These are phyloP conservation scores for Pteria penguin DNA, from an alignment of 2,888 invertebrate species.

Conservation along the genomic window DNA sequence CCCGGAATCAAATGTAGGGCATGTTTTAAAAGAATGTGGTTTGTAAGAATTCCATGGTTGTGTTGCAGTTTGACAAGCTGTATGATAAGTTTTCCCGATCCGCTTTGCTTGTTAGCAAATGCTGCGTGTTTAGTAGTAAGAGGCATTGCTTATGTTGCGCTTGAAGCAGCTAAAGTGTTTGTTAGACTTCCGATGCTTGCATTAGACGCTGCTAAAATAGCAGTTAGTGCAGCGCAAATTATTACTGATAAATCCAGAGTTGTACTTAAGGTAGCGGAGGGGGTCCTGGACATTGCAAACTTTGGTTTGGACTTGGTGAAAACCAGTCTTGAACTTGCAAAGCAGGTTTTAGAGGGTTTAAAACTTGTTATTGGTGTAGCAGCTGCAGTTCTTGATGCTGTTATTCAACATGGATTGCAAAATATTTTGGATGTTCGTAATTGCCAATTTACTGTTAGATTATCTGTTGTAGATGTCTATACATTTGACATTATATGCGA, in stretches of 20 bases:
- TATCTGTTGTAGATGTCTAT: conserved; percentile 10
- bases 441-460: conserved; percentile 44
- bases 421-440: conserved; percentile 45
- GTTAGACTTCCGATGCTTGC: conserved; percentile 48
- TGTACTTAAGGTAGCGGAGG: conserved; percentile 40
- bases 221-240: conserved; percentile 42
- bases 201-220: conserved; percentile 46
- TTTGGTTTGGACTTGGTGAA: conserved; percentile 40
- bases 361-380: conserved; percentile 33
- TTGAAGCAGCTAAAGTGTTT: conserved; percentile 47
- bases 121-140: conserved; percentile 37
- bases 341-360: conserved; percentile 35
- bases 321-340: conserved; percentile 33
- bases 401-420: conserved; percentile 41
- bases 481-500: conserved; percentile 40
- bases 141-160: conserved; percentile 41
- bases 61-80: conserved; percentile 44
- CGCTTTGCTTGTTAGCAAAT: conserved; percentile 39
- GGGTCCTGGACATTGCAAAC: conserved; percentile 39
- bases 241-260: conserved; percentile 50
- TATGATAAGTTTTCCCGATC: conserved; percentile 45
- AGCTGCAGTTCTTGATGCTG: conserved; percentile 37
- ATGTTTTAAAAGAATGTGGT: conserved; percentile 27
- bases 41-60: conserved; percentile 36
- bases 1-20: conserved; percentile 40